phyloP scores from a whole-genome alignment of 2,113 vertebrate species.

The Panthera tigris region DNA sequence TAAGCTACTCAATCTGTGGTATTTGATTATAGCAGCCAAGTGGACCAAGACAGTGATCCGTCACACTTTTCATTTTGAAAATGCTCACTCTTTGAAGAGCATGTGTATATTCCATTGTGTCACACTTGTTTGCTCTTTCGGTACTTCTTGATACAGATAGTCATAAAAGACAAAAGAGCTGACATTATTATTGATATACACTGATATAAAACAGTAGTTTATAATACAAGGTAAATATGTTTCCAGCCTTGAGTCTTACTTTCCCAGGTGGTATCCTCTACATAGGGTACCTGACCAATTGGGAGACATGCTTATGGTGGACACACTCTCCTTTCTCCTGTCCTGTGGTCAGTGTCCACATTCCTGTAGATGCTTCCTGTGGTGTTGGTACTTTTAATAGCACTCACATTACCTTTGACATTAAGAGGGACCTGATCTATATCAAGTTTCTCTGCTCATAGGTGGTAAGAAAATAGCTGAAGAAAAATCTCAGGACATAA shows the following conservation, averaged over 20 bases:
- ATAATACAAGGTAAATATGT: background rate
- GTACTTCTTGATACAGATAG: background rate
- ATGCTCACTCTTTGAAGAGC: background rate
- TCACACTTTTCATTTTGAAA: background rate
- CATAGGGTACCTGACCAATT: background rate
- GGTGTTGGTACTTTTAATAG: background rate
- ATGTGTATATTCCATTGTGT: background rate
- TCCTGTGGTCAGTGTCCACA: rapidly evolving
- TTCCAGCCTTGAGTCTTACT: background rate
- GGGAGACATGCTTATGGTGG: rapidly evolving
- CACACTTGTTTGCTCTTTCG: background rate
- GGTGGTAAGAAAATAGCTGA: background rate
- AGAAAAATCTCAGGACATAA: background rate
- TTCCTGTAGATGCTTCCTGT: background rate
- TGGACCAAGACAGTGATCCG: background rate
- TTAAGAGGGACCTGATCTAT: background rate
- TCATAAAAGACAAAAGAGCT: background rate
- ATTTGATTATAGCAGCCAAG: background rate
- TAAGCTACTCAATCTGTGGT: background rate
- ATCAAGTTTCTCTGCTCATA: background rate
- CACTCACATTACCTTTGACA: background rate
- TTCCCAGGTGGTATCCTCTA: background rate
- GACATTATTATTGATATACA: background rate
- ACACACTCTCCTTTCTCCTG: rapidly evolving
- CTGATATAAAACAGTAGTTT: background rate